Evolutionary conservation across 2,888 invertebrate genomes (phyloP).

Genomic region (Lasioglossum zephyrum): DNA sequence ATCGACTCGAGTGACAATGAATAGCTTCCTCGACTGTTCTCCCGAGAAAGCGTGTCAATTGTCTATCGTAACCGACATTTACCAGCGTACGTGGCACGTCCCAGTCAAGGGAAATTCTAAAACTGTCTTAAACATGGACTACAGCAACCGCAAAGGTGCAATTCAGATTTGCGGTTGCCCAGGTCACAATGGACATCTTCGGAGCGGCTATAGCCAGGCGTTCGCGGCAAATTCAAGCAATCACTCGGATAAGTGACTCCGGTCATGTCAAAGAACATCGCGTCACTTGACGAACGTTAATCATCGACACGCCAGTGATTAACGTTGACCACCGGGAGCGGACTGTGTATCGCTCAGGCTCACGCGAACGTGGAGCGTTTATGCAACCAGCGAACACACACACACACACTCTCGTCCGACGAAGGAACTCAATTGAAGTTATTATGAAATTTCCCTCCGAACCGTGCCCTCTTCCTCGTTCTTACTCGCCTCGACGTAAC

Average conservation of each 20-base stretch:
- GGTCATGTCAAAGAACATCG: neutral
- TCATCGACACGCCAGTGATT: slow-evolving; percentile 30
- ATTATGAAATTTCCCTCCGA: slow-evolving; percentile 29
- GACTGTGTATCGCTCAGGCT: neutral
- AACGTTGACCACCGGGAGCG: neutral
- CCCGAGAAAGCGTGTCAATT: neutral
- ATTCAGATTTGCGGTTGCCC: neutral
- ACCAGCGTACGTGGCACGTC: neutral
- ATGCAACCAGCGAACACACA: slow-evolving; percentile 14
- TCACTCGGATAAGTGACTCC: neutral
- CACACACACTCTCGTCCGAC: too few species aligned
- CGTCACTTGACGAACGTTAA: neutral
- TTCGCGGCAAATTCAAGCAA: neutral
- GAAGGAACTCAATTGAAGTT: slow-evolving; percentile 39
- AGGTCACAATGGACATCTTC: neutral
- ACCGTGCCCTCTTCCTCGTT: neutral
- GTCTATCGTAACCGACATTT: neutral
- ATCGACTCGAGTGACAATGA: neutral
- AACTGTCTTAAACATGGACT: neutral
- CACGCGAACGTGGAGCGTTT: slow-evolving; percentile 26
- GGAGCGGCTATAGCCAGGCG: neutral
- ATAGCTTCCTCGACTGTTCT: too few species aligned
- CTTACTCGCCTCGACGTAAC: neutral
- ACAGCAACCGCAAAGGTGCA: neutral
- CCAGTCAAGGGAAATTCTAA: neutral